Percentiles rank a stretch among this genome's conserved stretches.
These are phyloP conservation scores for Druon quercuslanigerum DNA, from an alignment of 1,140 invertebrate genomes.

Conservation along the genomic window DNA sequence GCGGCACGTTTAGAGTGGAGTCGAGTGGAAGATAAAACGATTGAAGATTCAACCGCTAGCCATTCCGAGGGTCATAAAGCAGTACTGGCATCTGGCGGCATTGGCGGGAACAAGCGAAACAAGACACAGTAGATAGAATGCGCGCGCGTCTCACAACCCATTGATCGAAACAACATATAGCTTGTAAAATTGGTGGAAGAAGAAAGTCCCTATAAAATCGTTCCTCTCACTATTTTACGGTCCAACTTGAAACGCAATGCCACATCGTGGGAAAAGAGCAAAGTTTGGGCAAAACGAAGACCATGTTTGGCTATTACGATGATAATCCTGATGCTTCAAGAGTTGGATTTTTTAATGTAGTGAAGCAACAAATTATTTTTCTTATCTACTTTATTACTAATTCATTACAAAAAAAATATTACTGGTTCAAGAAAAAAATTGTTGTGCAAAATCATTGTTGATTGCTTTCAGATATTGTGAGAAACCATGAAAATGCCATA, in stretches of 20 bases:
- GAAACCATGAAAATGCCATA: too few species aligned
- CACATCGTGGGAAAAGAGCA: not conserved
- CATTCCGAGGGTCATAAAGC: conserved; percentile 67
- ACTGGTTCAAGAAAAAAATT: too few species aligned
- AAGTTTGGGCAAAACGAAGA: not conserved
- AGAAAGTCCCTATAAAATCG: conserved; percentile 43
- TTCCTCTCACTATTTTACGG: conserved; percentile 4
- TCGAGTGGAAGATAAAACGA: conserved; percentile 64
- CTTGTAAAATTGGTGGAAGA: conserved; percentile 58
- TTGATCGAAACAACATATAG: conserved; percentile 69
- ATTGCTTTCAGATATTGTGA: too few species aligned
- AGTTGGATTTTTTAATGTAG: too few species aligned
- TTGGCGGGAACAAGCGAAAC: conserved; percentile 64
- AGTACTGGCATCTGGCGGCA: conserved; percentile 68
- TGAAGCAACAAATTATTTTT: too few species aligned
- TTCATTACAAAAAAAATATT: too few species aligned
- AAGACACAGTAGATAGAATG: conserved; percentile 60
- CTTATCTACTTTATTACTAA: too few species aligned
- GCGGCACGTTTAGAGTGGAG: conserved; percentile 55
- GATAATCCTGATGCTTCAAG: not conserved
- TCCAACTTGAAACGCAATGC: not conserved
- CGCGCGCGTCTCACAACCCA: conserved; percentile 68
- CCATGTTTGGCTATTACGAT: not conserved
- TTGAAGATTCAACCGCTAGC: conserved; percentile 60
- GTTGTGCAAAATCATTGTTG: too few species aligned